Evolutionary conservation across 2,888 invertebrate species (phyloP).

Genomic region (Drosophila ustulata): DNA sequence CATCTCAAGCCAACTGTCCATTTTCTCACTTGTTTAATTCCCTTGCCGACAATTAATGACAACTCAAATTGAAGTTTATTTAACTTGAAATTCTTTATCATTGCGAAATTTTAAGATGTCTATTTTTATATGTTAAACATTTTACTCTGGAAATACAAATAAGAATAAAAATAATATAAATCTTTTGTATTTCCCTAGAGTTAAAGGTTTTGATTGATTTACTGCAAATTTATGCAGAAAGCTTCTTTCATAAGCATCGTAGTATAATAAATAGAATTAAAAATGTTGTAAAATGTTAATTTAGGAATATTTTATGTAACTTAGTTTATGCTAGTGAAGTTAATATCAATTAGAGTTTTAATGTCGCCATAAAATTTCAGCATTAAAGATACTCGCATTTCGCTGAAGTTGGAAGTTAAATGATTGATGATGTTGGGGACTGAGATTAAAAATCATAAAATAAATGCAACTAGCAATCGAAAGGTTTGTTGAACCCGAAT

Average conservation of each 20-base stretch:
- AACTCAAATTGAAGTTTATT: constrained; percentile 11
- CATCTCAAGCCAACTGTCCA: constrained; percentile 52
- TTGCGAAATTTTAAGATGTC: neutral
- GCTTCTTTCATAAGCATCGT: too few species aligned
- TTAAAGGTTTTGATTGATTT: neutral
- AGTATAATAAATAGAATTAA: too few species aligned
- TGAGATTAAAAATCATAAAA: neutral
- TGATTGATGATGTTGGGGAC: neutral
- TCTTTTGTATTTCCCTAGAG: neutral
- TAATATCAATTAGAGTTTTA: neutral
- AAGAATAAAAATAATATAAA: neutral
- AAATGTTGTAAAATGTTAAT: too few species aligned
- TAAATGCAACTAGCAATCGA: neutral
- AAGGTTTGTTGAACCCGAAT: constrained; percentile 15
- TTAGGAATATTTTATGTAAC: too few species aligned
- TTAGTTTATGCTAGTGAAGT: too few species aligned
- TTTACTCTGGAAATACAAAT: neutral
- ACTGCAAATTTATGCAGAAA: neutral
- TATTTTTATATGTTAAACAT: neutral
- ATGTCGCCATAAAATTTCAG: neutral
- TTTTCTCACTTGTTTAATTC: constrained; percentile 53
- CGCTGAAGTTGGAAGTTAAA: neutral
- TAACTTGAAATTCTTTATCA: neutral
- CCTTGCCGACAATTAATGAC: constrained; percentile 26
- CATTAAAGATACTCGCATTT: neutral